phyloP scores from a whole-genome alignment of 35 echinoderm and acorn worm species.

The Ptychodera flava region DNA sequence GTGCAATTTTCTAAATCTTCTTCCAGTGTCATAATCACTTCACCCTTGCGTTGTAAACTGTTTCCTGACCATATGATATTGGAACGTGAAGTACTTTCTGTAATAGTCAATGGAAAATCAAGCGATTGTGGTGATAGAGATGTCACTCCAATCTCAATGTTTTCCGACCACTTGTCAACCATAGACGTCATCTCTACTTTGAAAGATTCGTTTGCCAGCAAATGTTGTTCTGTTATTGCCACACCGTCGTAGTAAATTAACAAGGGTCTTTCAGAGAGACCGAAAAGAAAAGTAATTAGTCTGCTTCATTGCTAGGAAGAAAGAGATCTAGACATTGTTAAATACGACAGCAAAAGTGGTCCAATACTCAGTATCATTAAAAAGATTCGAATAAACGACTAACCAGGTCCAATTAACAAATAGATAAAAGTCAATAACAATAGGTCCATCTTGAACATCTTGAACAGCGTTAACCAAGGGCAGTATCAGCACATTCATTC shows the following conservation, averaged over 20 bases:
- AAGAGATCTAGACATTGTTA: too few relatives aligned
- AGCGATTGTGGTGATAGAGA: slow-evolving; percentile 61
- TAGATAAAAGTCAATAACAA: background rate
- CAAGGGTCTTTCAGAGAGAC: background rate
- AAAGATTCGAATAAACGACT: background rate
- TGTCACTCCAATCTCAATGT: slow-evolving; percentile 86
- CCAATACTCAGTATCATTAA: background rate
- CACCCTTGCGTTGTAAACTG: too few relatives aligned
- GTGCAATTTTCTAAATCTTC: background rate
- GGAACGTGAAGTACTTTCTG: slow-evolving; percentile 12
- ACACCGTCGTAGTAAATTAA: background rate
- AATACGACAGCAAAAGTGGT: background rate
- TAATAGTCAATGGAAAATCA: slow-evolving; percentile 78
- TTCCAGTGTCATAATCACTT: background rate
- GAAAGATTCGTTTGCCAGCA: slow-evolving; percentile 38
- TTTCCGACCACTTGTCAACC: slow-evolving; percentile 94
- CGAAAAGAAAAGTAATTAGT: background rate
- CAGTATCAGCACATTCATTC: background rate
- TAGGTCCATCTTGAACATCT: too few relatives aligned
- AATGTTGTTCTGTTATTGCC: background rate
- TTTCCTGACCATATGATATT: background rate
- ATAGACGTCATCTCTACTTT: slow-evolving; percentile 78
- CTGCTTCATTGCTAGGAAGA: too few relatives aligned
- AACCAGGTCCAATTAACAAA: background rate
- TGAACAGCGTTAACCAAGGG: background rate